Percentiles rank a stretch among this genome's conserved stretches.
Evolutionary conservation across 2,888 invertebrate species (phyloP).

Genomic region (Pammene fasciana): DNA sequence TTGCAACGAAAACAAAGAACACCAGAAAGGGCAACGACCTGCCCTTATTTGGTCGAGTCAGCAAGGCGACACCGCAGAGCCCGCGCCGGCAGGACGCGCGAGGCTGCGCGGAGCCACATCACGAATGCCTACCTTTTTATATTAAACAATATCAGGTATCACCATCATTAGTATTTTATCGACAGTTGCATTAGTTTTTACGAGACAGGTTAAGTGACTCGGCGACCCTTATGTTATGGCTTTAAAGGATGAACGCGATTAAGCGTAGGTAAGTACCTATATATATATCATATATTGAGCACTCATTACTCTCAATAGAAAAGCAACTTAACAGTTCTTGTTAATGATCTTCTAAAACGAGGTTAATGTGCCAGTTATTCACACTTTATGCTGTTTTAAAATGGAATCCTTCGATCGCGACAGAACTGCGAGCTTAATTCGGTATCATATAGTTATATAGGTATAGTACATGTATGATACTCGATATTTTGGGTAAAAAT

Average conservation of each 20-base stretch:
- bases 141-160: constrained; percentile 41
- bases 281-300: constrained; percentile 13
- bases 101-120: constrained; percentile 40
- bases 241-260: constrained; percentile 28
- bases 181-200: constrained; percentile 32
- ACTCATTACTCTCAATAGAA: constrained; percentile 37
- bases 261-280: constrained; percentile 13
- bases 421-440: constrained; percentile 17
- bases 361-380: constrained; percentile 37
- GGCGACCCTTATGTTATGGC: constrained; percentile 22
- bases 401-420: constrained; percentile 14
- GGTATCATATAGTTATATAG: neutral
- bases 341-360: constrained; percentile 30
- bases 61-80: constrained; percentile 35
- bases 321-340: constrained; percentile 34
- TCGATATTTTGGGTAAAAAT: constrained; percentile 58
- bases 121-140: constrained; percentile 37
- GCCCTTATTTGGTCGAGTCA: constrained; percentile 42
- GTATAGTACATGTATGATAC: constrained; percentile 47
- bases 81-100: constrained; percentile 25
- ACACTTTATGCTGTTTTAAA: constrained; percentile 12
- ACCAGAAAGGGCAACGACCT: constrained; percentile 41
- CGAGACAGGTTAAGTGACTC: constrained; percentile 29
- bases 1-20: constrained; percentile 42
- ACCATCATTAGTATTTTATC: constrained; percentile 33